A percentile compares a stretch with the other conserved stretches of the same genome.
Evolutionary conservation across 2,113 vertebrate species (phyloP).

Genomic region (Pontoporia blainvillei): DNA sequence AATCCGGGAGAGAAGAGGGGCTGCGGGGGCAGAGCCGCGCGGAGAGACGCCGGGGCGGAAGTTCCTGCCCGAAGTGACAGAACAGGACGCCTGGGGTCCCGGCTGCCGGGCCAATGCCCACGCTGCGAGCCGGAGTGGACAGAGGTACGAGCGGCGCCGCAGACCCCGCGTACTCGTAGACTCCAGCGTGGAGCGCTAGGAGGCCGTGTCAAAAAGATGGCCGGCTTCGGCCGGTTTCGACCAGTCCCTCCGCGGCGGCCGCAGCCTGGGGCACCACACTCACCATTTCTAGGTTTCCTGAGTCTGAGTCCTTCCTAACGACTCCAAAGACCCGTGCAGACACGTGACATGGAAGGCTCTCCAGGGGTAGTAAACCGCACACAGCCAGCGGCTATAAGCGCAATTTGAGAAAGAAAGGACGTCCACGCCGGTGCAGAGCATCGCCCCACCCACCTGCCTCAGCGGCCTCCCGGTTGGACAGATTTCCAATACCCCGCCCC

Average conservation of each 20-base stretch:
- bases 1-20: neutral
- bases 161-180: no score
- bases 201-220: neutral
- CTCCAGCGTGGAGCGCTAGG: no score
- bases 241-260: neutral
- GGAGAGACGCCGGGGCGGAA: neutral
- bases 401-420: neutral
- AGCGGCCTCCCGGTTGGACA: neutral
- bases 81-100: neutral
- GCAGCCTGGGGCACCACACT: neutral
- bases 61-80: neutral
- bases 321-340: accelerated
- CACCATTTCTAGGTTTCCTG: neutral
- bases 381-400: accelerated
- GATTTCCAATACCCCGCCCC: neutral
- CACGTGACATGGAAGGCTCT: accelerated
- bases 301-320: neutral
- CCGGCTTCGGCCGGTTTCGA: neutral
- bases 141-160: neutral
- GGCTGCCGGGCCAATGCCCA: no score
- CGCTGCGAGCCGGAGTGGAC: neutral
- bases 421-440: neutral
- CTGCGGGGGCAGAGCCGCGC: neutral
- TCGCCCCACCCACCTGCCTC: neutral
- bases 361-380: no score